Base-by-base conservation (phyloP, 1,140 invertebrate species). In the Drosophila arizonae region DNA sequence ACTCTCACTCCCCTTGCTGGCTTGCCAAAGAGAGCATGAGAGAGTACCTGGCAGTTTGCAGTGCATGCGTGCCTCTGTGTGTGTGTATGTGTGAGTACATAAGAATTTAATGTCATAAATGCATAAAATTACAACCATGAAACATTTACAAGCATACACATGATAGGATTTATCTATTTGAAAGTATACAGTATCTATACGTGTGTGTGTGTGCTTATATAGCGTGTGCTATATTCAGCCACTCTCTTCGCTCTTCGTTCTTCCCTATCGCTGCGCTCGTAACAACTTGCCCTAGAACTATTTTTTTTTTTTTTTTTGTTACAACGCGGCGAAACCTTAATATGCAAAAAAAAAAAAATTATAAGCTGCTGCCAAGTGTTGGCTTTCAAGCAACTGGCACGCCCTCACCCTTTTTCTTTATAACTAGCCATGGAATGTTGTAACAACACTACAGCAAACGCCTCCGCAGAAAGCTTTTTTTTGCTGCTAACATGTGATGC, bases 111-210 rank as follows among this genome's bases (percentile, higher is more conserved):
- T 76, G 76, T 77, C 82, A 88, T 87, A 87, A 87, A 86, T 88
- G 82, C 84, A 87, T 88, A 82, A 88, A 88, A 82, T 79, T 87
- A 82, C 81, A 86, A 57, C 71, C 81, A 66, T 77, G 79, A 82
- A 72, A 79, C 43, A 26, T 43, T 41, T 60, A 33, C 24, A 33
- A 21, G 17, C 30, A 50, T 68, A 68, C 76, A 68, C 70, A 81
- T 72, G 61, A 72, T 72, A 72, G 68, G 72, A 79, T 81, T 79
- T 79, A 81, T 81, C 80, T 76, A 76, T 24, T 65, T 36, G 17
- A 17, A 17, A 17, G 17, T 48, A 26, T 30, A 55, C 52, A 54
- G 6, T 36, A 26, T 45, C 36, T 28, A 3, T 33, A 9, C 30
- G 45, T 48, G 21, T 24, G 30, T 24, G 30, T 57, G 10, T 51